These are phyloP conservation scores for Scomberomorus guttatus DNA, from an alignment of 2,797 vertebrate species.

Conservation along the genomic window DNA sequence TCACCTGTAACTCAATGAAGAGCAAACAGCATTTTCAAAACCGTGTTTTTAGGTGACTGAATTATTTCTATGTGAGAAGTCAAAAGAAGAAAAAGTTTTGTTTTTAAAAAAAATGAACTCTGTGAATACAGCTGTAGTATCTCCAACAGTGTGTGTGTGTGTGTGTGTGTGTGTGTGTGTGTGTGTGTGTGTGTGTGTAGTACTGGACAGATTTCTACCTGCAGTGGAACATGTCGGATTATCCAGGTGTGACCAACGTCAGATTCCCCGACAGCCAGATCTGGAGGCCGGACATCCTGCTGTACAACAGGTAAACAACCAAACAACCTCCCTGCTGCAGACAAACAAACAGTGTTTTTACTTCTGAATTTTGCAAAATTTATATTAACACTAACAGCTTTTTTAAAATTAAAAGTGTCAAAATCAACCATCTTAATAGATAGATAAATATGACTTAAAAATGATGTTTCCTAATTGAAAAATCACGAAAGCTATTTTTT, in stretches of 20 bases:
- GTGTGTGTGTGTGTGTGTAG: slow-evolving; percentile 73
- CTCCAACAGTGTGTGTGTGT: background rate
- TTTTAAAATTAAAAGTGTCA: too few species aligned
- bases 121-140: background rate
- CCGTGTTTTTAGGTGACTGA: too few species aligned
- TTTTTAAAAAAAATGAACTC: background rate
- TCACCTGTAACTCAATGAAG: too few species aligned
- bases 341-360: background rate
- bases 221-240: slow-evolving; percentile 91
- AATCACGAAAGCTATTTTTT: too few species aligned
- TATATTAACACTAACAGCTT: too few species aligned
- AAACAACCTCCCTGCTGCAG: slow-evolving; percentile 3
- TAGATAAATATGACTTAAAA: too few species aligned
- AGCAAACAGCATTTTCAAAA: too few species aligned
- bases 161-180: background rate
- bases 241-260: slow-evolving; percentile 91
- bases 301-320: slow-evolving; percentile 90
- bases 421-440: too few species aligned
- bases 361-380: background rate
- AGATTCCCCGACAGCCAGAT: slow-evolving; percentile 91
- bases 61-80: too few species aligned
- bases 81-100: too few species aligned
- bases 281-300: slow-evolving; percentile 94
- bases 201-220: slow-evolving; percentile 92
- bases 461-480: too few species aligned